Percentiles rank a stretch among this genome's conserved stretches.
These are phyloP conservation scores for Barbus barbus DNA, from an alignment of 2,113 vertebrate genomes.

Conservation along the genomic window DNA sequence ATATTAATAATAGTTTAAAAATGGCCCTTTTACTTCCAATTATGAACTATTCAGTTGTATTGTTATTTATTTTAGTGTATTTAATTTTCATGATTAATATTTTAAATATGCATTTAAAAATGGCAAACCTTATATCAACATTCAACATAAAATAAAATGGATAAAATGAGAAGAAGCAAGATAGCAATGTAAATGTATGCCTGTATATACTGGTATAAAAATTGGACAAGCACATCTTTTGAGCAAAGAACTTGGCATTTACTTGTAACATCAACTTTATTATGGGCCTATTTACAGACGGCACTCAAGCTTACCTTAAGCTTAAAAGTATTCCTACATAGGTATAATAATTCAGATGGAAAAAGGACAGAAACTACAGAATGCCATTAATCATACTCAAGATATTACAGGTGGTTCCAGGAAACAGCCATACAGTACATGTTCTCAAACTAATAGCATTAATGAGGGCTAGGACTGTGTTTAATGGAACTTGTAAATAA, in stretches of 20 bases:
- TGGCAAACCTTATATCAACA: too few relatives aligned
- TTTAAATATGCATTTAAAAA: too few relatives aligned
- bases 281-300: background rate
- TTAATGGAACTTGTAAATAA: conserved; percentile 13
- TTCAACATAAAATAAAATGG: too few relatives aligned
- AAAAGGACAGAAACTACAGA: background rate
- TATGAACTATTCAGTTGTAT: too few relatives aligned
- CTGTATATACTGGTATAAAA: background rate
- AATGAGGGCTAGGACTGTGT: background rate
- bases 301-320: background rate
- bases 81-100: too few relatives aligned
- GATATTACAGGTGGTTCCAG: background rate
- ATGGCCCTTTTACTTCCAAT: too few relatives aligned
- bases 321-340: background rate
- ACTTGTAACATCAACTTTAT: too few relatives aligned
- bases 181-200: background rate
- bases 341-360: background rate
- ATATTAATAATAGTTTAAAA: too few relatives aligned
- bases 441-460: background rate
- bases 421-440: background rate
- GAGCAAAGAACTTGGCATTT: background rate
- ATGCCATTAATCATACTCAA: background rate
- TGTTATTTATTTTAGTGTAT: too few relatives aligned
- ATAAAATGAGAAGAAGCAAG: background rate
- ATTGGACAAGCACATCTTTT: background rate